Base-by-base conservation (phyloP, 2,113 vertebrate species). In the Aplodontia rufa region DNA sequence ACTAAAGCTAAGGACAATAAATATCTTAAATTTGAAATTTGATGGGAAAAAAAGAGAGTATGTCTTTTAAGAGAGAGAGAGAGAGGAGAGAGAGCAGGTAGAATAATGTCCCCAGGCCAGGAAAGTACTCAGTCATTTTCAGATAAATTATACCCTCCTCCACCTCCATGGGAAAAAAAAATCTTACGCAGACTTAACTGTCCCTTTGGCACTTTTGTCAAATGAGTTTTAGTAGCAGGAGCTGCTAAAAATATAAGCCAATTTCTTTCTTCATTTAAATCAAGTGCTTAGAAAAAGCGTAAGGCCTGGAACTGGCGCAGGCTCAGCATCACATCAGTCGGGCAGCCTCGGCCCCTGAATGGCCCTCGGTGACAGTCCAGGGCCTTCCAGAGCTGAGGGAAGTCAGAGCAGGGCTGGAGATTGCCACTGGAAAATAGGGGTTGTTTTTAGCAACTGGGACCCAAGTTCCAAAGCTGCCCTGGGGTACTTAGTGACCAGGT, bases 201-300 rank as follows among this genome's bases (percentile, higher is more conserved):
- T 98, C 96, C 96, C 96, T 98, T 98, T 97, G 96, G 97, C 89
- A 26, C 96, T 98, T 97, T 95, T 92, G 93, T 98, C 96, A 98
- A 98, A 98, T 98, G 98, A 98, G 95, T 93, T 98, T 98, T 98
- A 97, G 95, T 98, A 97, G 97, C 95, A 91, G 94, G 97, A 98
- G 76, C 78, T 97, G 87, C 95, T 97, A 98, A 98, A 98, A 98
- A 97, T 93, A 98, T 95, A 97, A 97, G 74, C 83, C 93, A 95
- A 95, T 96, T 97, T 96, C 91, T 97, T 98, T 98, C 96, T 81
- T 84, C 74, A 88, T 97, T 98, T 97, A 97, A 94, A 87, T 97
- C 32, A 94, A 97, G 94, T 86, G 85, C 98, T 97, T 96, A 90
- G 90, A 97, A 97, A 98, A 97, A 96, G 80, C 3, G 42, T 96